Evolutionary conservation across 1,140 invertebrate species (phyloP).

Genomic region (Caenorhabditis latens): DNA sequence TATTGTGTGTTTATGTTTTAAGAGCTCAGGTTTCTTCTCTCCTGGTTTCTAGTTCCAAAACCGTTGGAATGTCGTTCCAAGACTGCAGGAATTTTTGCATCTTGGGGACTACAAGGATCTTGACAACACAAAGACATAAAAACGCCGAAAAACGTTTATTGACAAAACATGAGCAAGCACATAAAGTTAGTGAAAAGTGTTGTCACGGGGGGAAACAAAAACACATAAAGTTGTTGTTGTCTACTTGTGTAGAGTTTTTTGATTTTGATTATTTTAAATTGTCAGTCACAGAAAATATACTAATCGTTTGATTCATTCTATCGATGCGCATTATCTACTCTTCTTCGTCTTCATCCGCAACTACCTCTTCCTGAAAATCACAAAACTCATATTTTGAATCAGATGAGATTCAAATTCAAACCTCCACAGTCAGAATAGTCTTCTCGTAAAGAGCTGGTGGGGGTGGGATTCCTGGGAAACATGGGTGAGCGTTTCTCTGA

Average conservation of each 20-base stretch:
- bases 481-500: slow-evolving; percentile 75
- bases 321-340: slow-evolving; percentile 27
- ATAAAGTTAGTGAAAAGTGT: slow-evolving; percentile 32
- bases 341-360: slow-evolving; percentile 58
- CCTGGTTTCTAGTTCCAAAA: neutral
- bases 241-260: neutral
- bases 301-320: slow-evolving; percentile 37
- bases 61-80: neutral
- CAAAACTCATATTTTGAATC: neutral
- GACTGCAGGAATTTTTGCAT: neutral
- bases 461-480: slow-evolving; percentile 77
- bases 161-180: slow-evolving; percentile 31
- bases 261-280: slow-evolving; percentile 28
- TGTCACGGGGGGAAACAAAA: neutral
- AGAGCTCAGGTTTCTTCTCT: neutral
- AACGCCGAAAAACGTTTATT: slow-evolving; percentile 37
- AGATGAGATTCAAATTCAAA: neutral
- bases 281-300: slow-evolving; percentile 49
- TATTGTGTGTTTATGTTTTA: neutral
- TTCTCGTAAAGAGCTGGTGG: slow-evolving; percentile 71
- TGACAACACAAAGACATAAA: neutral
- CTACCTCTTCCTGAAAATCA: slow-evolving; percentile 43
- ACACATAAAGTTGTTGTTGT: neutral
- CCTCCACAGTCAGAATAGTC: slow-evolving; percentile 46
- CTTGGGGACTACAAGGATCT: neutral